Conservation (phyloP, 2,113 vertebrate species). For the Corynorhinus townsendii region DNA sequence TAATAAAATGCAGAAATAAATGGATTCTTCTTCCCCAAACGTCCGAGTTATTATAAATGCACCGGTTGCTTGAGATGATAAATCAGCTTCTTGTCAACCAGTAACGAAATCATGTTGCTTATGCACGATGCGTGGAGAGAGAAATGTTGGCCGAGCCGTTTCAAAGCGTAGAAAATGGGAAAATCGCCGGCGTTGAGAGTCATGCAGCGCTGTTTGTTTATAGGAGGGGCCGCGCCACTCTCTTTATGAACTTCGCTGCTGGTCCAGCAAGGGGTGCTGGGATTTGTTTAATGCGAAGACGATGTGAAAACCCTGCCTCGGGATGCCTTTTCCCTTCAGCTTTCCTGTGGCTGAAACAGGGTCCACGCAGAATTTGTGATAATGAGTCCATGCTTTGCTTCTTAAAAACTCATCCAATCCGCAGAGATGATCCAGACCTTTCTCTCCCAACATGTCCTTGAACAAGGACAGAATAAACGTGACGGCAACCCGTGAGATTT, state of each 20-base stretch:
- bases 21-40: neutral
- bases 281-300: conserved; percentile 28
- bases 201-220: neutral
- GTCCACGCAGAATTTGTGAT: neutral
- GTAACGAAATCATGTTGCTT: neutral
- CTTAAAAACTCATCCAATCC: neutral
- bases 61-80: neutral
- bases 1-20: neutral
- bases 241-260: neutral
- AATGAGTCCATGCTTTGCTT: neutral
- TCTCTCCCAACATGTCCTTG: neutral
- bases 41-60: neutral
- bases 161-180: neutral
- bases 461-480: neutral
- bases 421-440: neutral
- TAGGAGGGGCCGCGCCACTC: neutral
- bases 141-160: neutral
- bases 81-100: conserved; percentile 7
- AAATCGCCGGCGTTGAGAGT: neutral
- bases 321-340: conserved; percentile 5
- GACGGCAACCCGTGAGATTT: neutral
- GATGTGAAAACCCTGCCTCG: neutral
- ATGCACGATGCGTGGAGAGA: neutral
- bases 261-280: neutral
- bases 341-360: neutral